Evolutionary conservation across 2,113 vertebrate species (phyloP).

Genomic region (Sminthopsis crassicaudata): DNA sequence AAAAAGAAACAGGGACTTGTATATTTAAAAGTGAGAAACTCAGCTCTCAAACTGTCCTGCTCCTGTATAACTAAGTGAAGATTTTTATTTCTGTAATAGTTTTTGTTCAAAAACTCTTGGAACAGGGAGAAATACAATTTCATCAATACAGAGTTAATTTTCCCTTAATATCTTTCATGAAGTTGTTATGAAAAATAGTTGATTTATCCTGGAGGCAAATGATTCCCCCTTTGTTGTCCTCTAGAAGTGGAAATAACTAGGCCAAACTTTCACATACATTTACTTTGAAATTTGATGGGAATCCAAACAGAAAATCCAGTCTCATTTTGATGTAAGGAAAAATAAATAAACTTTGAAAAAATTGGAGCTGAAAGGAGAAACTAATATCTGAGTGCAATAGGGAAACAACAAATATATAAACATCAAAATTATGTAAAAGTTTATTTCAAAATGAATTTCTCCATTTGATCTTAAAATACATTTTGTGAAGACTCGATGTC

Average conservation of each 20-base stretch:
- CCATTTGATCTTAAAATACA: conserved; percentile 9
- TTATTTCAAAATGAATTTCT: not conserved
- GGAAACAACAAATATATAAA: not conserved
- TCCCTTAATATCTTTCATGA: not conserved
- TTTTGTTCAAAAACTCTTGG: not conserved
- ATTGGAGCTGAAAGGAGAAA: not conserved
- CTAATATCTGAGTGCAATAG: not conserved
- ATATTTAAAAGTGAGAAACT: not conserved
- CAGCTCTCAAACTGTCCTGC: not conserved
- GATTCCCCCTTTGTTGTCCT: not conserved
- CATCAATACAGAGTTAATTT: conserved; percentile 3
- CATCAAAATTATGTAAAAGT: not conserved
- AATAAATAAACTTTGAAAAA: not conserved
- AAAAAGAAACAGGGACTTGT: not conserved
- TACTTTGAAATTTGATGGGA: conserved; percentile 1
- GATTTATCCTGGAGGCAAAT: conserved; percentile 11
- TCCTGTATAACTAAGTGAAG: not conserved
- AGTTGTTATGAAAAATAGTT: conserved; percentile 1
- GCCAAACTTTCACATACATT: conserved; percentile 28
- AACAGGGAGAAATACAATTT: conserved; percentile 8
- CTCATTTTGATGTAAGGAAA: conserved; percentile 10
- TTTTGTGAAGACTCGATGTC: not conserved
- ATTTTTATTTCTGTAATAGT: not conserved
- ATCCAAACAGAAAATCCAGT: not conserved
- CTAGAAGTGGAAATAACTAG: not conserved